A percentile compares a stretch with the other conserved stretches of the same genome.
phyloP scores from a whole-genome alignment of 2,888 invertebrate genomes.

The Sinopyrophorus schimmeli region DNA sequence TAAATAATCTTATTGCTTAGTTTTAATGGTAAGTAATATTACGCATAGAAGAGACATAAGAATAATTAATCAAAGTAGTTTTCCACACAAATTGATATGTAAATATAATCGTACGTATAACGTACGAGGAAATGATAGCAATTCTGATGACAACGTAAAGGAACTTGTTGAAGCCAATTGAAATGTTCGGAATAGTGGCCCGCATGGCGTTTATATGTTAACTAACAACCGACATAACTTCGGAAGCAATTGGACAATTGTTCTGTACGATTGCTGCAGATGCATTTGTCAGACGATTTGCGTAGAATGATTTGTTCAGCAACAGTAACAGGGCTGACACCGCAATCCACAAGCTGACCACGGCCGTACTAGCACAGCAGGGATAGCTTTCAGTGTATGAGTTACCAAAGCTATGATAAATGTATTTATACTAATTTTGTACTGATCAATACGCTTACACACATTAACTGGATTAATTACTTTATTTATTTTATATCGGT shows the following conservation, averaged over 20 bases:
- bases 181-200: slow-evolving; percentile 8
- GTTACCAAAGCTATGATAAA: too few species aligned
- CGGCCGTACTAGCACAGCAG: slow-evolving; percentile 10
- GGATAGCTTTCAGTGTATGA: not conserved
- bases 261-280: slow-evolving; percentile 42
- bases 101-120: slow-evolving; percentile 9
- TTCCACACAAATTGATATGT: slow-evolving; percentile 12
- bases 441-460: too few species aligned
- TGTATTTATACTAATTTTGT: too few species aligned
- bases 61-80: slow-evolving; percentile 7
- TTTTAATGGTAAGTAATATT: too few species aligned
- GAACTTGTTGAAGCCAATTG: slow-evolving; percentile 14
- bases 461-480: too few species aligned
- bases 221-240: slow-evolving; percentile 26
- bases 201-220: slow-evolving; percentile 10
- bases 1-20: too few species aligned
- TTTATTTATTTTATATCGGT: too few species aligned
- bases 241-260: slow-evolving; percentile 46
- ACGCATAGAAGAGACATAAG: slow-evolving; percentile 1
- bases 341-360: slow-evolving; percentile 39
- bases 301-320: slow-evolving; percentile 42
- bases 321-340: slow-evolving; percentile 39
- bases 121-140: slow-evolving; percentile 1
- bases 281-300: slow-evolving; percentile 44
- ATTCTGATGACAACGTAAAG: too few species aligned